Conservation (phyloP, 2,113 vertebrate species). For the Muntiacus muntjak region DNA sequence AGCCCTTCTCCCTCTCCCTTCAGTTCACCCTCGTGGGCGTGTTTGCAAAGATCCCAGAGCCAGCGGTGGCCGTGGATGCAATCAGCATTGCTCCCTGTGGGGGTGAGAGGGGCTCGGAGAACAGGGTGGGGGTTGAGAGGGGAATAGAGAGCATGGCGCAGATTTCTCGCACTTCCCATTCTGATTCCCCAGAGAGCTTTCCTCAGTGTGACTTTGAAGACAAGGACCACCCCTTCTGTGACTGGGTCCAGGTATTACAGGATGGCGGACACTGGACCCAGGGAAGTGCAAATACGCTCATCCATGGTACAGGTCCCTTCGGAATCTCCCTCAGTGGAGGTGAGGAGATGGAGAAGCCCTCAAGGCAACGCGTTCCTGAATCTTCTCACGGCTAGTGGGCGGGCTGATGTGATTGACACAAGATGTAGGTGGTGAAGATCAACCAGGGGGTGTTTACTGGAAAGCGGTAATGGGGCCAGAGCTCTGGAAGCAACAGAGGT, state of each 20-base stretch:
- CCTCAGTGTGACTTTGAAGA: slow-evolving; percentile 70
- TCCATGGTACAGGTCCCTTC: slow-evolving; percentile 59
- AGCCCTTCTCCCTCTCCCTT: background rate
- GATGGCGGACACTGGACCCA: slow-evolving; percentile 72
- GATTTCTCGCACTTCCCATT: background rate
- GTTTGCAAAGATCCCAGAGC: slow-evolving; percentile 78
- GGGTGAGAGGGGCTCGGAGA: slow-evolving; percentile 65
- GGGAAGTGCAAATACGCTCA: slow-evolving; percentile 72
- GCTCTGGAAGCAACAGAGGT: background rate
- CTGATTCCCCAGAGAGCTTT: slow-evolving; percentile 55
- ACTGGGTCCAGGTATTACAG: slow-evolving; percentile 70
- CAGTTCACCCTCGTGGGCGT: slow-evolving; percentile 85
- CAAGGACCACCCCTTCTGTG: slow-evolving; percentile 77
- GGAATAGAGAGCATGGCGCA: background rate
- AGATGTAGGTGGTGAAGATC: background rate
- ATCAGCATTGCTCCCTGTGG: slow-evolving; percentile 80
- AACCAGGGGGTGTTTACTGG: background rate
- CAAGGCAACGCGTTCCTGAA: background rate
- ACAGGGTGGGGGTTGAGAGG: slow-evolving; percentile 30
- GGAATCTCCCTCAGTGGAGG: slow-evolving; percentile 81
- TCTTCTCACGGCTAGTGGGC: background rate
- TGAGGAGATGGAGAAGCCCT: slow-evolving; percentile 59
- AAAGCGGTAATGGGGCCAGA: background rate
- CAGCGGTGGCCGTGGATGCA: slow-evolving; percentile 86
- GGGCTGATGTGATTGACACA: too few species aligned